Percentiles rank a stretch among this genome's conserved stretches.
phyloP scores from a whole-genome alignment of 2,113 vertebrate genomes.

The Hippocampus abdominalis region DNA sequence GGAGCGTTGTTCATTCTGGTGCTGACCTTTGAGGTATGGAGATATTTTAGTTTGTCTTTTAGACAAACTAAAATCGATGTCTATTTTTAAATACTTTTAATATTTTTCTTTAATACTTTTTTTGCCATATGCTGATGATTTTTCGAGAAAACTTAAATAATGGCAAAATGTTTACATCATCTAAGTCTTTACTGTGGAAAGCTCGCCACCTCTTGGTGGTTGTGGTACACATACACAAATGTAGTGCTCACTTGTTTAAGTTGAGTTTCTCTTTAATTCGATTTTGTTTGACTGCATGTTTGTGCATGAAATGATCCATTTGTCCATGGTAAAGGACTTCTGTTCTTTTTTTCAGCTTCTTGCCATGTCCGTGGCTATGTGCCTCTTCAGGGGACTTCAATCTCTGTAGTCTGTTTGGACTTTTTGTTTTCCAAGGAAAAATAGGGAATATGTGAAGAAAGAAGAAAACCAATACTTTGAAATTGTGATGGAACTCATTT shows the following conservation, averaged over 20 bases:
- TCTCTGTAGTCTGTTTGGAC: constrained; percentile 62
- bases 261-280: not conserved
- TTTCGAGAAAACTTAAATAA: not conserved
- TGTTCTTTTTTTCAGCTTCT: constrained; percentile 76
- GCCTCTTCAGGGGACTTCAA: constrained; percentile 93
- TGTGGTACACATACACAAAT: not conserved
- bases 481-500: constrained; percentile 72
- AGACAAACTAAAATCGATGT: no score
- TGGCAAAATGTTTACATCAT: not conserved
- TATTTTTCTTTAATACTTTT: not conserved
- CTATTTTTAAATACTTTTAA: no score
- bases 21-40: constrained; percentile 86
- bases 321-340: not conserved
- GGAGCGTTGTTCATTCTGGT: constrained; percentile 90
- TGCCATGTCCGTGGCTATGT: constrained; percentile 96
- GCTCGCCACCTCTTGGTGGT: constrained; percentile 51
- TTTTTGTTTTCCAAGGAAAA: constrained; percentile 40
- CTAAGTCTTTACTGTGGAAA: constrained; percentile 17
- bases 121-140: not conserved
- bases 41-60: not conserved
- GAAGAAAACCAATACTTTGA: constrained; percentile 56
- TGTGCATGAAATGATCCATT: not conserved
- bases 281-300: not conserved
- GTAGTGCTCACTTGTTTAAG: not conserved
- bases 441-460: constrained; percentile 64